Conservation (phyloP, 2,888 invertebrate species). For the Apeira syringaria region DNA sequence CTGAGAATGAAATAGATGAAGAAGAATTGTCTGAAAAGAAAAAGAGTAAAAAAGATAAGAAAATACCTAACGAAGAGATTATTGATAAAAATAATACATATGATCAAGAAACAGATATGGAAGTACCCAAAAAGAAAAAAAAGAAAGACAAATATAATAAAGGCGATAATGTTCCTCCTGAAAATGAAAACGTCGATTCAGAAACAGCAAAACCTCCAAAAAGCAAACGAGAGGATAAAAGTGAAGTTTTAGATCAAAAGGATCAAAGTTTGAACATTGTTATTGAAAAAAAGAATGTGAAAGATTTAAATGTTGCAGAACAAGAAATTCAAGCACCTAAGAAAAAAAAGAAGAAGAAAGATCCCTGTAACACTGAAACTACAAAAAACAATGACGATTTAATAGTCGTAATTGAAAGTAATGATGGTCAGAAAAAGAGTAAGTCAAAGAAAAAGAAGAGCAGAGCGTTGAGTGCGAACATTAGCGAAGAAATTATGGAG, state of each 20-base stretch:
- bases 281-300: conserved; percentile 6
- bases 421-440: not conserved
- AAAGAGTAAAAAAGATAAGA: conserved; percentile 23
- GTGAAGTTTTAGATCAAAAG: conserved; percentile 1
- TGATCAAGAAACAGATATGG: conserved; percentile 6
- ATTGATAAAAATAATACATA: conserved; percentile 4
- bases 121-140: conserved; percentile 41
- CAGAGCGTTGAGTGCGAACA: too few relatives aligned
- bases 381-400: not conserved
- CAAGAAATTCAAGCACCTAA: not conserved
- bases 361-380: not conserved
- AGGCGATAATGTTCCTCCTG: conserved; percentile 6
- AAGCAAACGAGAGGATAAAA: conserved; percentile 6
- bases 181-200: not conserved
- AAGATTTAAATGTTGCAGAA: conserved; percentile 4
- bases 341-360: conserved; percentile 25
- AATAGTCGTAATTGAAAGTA: not conserved
- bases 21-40: conserved; percentile 24
- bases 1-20: conserved; percentile 7
- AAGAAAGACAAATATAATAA: conserved; percentile 36
- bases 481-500: not conserved
- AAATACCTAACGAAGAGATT: not conserved
- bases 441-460: conserved; percentile 18
- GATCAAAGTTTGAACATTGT: conserved; percentile 1
- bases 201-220: conserved; percentile 12